Evolutionary conservation across 2,888 invertebrate genomes (phyloP).

Genomic region (Trissonchulus latispiculum): DNA sequence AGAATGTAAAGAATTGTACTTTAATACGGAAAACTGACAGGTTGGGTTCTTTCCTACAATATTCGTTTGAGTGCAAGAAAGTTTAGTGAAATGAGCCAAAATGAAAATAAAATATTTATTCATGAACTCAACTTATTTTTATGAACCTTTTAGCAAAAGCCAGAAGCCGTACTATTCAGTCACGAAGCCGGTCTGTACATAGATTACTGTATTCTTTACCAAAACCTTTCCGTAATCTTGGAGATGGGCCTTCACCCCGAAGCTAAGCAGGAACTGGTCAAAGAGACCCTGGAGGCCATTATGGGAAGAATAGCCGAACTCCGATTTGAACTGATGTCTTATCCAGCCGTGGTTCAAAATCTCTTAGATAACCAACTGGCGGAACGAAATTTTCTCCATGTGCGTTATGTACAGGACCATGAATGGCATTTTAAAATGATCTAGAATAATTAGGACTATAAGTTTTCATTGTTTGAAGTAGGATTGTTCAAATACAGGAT

Average conservation of each 20-base stretch:
- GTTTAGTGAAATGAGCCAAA: no score
- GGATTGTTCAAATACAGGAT: no score
- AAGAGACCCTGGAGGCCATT: slow-evolving; percentile 1
- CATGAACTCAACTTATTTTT: no score
- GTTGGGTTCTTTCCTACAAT: no score
- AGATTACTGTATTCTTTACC: slow-evolving; percentile 13
- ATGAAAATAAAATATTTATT: no score
- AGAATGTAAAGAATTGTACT: no score
- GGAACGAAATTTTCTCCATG: background rate
- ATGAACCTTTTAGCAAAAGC: slow-evolving; percentile 12
- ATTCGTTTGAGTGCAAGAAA: no score
- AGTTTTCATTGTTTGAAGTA: no score
- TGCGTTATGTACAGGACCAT: no score
- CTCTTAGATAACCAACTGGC: slow-evolving; percentile 4
- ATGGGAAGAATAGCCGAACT: slow-evolving; percentile 15
- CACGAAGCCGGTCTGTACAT: slow-evolving; percentile 15
- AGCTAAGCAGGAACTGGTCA: background rate
- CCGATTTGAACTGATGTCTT: slow-evolving; percentile 12
- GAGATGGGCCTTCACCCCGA: background rate
- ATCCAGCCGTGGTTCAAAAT: slow-evolving; percentile 6
- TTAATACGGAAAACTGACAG: no score
- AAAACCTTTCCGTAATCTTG: background rate
- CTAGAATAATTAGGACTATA: no score
- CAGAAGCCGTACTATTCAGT: background rate
- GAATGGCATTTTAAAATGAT: no score